Base-by-base conservation (phyloP, 2,797 vertebrate genomes). In the Phoeniculus purpureus region DNA sequence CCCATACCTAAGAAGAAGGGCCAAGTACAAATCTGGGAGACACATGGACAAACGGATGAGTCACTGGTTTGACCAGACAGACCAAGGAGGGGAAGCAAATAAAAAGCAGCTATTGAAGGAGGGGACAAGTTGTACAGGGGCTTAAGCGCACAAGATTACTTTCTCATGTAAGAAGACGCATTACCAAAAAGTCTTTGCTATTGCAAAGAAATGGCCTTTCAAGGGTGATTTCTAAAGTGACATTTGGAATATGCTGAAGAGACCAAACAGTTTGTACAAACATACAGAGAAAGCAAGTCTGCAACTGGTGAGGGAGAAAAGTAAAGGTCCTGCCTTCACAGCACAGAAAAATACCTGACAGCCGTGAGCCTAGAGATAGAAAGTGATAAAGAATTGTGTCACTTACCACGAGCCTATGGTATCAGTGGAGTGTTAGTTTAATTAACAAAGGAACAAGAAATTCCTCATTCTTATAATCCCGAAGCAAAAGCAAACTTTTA, bases 391-490 rank as follows among this genome's bases (percentile, higher is more conserved):
- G 90, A 95, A 81, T 9, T 12, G 54, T 61, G 64, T n/a, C 59
- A 45, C 48, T 77, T 80, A 51, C 31, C 21, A 5, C 19, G 22
- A 95, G 72, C 40, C 71, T 45, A 23, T 92, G n/a, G 54, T 84
- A 90, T 81, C 23, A 55, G 50, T 9, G 55, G 10, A 40, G 40
- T 40, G 15, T 40, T 5, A 81, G 27, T 72, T 62, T 88, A 51
- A 94, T 71, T 88, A 88, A 84, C 58, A 90, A 87, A 92, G n/a
- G 1, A 2, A 74, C 40, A 26, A 81, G 56, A 54, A 74, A 26
- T 34, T 59, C 70, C 48, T 13, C 1, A 22, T 76, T 84, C 23
- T 90, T 59, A 74, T 50, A 20, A 65, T 88, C 12, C 7, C 61
- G 15, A 26, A 70, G 50, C 45, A 89, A 64, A 80, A 74, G 29